Conservation (phyloP, 2,888 invertebrate species). For the Limnephilus auricula region DNA sequence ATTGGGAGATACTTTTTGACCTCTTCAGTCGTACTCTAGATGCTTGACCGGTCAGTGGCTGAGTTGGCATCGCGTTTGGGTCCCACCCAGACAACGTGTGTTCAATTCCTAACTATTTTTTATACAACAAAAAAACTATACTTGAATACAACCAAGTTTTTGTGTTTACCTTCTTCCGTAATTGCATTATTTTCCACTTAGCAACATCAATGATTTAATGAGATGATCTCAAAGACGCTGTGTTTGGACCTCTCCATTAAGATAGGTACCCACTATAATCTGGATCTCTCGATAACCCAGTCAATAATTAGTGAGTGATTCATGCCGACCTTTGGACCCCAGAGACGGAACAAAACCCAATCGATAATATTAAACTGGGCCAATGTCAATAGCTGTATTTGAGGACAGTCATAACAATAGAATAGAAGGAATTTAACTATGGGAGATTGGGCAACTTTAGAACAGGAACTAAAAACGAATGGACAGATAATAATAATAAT, state of each 20-base stretch:
- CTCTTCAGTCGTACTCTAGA: too few relatives aligned
- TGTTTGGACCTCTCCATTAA: not conserved
- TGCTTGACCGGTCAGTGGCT: too few relatives aligned
- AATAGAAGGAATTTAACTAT: constrained; percentile 15
- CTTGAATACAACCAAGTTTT: not conserved
- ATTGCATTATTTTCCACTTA: not conserved
- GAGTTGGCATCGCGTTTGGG: too few relatives aligned
- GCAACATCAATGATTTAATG: not conserved
- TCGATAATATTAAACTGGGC: not conserved
- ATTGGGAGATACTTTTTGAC: too few relatives aligned
- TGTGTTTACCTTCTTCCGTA: not conserved
- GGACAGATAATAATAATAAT: not conserved
- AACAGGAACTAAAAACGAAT: not conserved
- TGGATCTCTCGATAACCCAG: not conserved
- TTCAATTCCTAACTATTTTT: not conserved
- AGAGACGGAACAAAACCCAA: not conserved
- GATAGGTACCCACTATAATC: not conserved
- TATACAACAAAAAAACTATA: not conserved
- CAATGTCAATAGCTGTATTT: not conserved
- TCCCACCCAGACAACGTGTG: too few relatives aligned
- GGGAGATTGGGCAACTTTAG: not conserved
- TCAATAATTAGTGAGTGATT: constrained; percentile 13
- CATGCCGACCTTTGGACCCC: constrained; percentile 29
- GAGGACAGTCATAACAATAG: constrained; percentile 30
- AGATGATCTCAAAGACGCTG: not conserved